These are phyloP conservation scores for Troides helena DNA, from an alignment of 2,888 invertebrate species.

Conservation along the genomic window DNA sequence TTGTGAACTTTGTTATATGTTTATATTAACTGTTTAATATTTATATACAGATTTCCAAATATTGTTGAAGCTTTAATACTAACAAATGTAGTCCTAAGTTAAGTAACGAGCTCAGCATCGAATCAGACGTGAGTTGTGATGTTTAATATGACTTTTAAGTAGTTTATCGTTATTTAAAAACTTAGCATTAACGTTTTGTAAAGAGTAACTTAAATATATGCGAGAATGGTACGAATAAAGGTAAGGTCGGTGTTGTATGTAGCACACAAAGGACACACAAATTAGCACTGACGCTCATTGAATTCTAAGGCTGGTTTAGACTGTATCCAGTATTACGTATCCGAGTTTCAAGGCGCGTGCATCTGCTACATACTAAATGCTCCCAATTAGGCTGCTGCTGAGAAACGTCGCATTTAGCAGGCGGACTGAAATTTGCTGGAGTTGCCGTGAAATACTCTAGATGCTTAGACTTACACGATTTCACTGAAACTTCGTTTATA, in stretches of 20 bases:
- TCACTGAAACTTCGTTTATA: background rate
- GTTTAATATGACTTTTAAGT: too few species aligned
- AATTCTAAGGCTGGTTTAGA: constrained; percentile 8
- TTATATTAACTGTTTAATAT: too few species aligned
- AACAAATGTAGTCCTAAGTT: too few species aligned
- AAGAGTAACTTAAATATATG: constrained; percentile 4
- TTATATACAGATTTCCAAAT: too few species aligned
- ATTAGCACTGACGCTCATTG: constrained; percentile 17
- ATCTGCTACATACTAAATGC: constrained; percentile 30
- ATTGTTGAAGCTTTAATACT: too few species aligned
- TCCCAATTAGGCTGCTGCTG: constrained; percentile 30
- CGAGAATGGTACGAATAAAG: background rate
- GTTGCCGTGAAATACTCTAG: constrained; percentile 30
- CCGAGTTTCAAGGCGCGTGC: constrained; percentile 13
- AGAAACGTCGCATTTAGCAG: constrained; percentile 35
- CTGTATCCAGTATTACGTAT: constrained; percentile 7
- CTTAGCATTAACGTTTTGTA: background rate
- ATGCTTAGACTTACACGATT: constrained; percentile 15
- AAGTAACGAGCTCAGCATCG: too few species aligned
- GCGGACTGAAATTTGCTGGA: constrained; percentile 25
- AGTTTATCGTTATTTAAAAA: too few species aligned
- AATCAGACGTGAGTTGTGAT: too few species aligned
- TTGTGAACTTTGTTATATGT: too few species aligned
- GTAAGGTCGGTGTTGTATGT: background rate
- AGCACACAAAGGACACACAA: constrained; percentile 5